phyloP scores from a whole-genome alignment of 2,113 vertebrate species.

The Chinchilla lanigera region DNA sequence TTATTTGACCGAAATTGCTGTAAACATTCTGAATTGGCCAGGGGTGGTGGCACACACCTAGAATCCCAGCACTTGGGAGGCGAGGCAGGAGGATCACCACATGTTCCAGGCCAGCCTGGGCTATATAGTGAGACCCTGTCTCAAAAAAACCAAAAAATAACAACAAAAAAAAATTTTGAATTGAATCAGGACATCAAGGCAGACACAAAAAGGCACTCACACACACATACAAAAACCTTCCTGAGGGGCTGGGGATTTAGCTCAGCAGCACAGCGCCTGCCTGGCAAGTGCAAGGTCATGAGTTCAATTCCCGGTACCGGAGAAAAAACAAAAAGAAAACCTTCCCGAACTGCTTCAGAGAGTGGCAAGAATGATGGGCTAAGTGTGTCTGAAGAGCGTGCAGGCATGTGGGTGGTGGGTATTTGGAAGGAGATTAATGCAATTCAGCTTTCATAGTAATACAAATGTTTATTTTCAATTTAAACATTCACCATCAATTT shows the following conservation, averaged over 20 bases:
- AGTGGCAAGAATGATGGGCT: neutral
- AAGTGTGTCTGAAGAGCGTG: neutral
- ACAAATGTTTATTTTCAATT: neutral
- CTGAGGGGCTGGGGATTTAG: no score
- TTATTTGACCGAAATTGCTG: neutral
- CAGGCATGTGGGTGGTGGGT: neutral
- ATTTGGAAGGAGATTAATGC: neutral
- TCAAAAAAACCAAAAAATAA: neutral
- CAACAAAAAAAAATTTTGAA: neutral
- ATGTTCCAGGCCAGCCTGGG: neutral
- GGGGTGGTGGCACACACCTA: neutral
- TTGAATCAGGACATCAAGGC: neutral
- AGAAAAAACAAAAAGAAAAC: no score
- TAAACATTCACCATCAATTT: neutral
- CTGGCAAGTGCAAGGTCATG: no score
- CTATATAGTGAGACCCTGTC: neutral
- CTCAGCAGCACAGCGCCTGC: no score
- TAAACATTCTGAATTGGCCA: neutral
- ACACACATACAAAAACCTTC: no score
- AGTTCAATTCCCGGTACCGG: no score
- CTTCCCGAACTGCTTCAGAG: neutral
- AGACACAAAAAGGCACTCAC: neutral
- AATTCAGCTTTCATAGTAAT: neutral
- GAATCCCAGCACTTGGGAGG: neutral
- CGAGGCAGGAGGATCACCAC: neutral